Conservation (phyloP, 2,888 invertebrate species). For the Seira musarum region DNA sequence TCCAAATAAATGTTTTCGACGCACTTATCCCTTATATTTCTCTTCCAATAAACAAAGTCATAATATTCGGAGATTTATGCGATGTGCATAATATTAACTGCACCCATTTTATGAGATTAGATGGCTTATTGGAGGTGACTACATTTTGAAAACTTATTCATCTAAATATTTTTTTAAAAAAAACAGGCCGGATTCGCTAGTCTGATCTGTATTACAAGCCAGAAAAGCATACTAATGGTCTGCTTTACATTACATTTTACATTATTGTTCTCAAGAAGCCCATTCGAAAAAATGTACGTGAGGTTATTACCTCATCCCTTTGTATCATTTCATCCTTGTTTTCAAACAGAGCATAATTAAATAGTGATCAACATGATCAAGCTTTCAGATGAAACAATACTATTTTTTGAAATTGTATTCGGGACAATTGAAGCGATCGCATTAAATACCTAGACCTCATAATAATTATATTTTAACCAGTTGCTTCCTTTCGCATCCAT, state of each 20-base stretch:
- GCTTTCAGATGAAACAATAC: too few species aligned
- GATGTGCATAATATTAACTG: not conserved
- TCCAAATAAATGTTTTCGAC: too few species aligned
- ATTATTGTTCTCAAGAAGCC: not conserved
- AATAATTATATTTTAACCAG: too few species aligned
- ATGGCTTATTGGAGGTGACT: not conserved
- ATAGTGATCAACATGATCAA: too few species aligned
- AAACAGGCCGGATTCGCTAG: not conserved
- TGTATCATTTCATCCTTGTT: too few species aligned
- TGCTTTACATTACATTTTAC: not conserved
- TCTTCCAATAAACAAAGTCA: conserved; percentile 27
- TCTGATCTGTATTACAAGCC: not conserved
- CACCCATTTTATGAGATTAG: not conserved
- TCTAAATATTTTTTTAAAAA: not conserved
- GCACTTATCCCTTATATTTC: too few species aligned
- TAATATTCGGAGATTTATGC: conserved; percentile 30
- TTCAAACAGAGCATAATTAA: too few species aligned
- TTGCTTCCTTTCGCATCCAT: too few species aligned
- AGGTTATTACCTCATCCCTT: not conserved
- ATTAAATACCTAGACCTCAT: not conserved
- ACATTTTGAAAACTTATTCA: too few species aligned
- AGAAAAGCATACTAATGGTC: not conserved
- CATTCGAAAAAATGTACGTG: not conserved
- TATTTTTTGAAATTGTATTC: not conserved
- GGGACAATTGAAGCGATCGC: not conserved